These are phyloP conservation scores for Drosophila lini DNA, from an alignment of 1,140 invertebrate species.

Conservation along the genomic window DNA sequence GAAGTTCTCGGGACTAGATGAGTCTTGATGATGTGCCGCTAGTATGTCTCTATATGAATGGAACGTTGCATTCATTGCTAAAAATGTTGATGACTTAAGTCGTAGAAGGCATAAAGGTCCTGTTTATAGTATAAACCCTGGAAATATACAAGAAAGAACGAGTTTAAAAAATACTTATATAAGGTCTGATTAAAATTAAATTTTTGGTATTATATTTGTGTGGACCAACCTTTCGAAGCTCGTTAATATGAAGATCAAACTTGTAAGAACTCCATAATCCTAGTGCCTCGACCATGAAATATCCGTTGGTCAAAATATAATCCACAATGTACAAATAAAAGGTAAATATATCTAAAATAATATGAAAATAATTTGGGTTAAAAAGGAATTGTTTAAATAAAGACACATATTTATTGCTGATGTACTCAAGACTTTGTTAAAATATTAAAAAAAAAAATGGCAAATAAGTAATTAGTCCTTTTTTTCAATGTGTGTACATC, in stretches of 20 bases:
- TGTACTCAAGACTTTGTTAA: too few species aligned
- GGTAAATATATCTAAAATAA: slow-evolving; percentile 26
- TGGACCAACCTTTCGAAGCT: slow-evolving; percentile 15
- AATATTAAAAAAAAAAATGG: background rate
- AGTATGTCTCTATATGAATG: slow-evolving; percentile 89
- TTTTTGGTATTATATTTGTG: background rate
- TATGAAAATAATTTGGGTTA: background rate
- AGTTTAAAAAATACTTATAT: background rate
- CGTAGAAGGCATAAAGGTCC: slow-evolving; percentile 71
- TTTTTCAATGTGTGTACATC: background rate
- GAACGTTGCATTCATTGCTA: slow-evolving; percentile 90
- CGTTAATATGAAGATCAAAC: slow-evolving; percentile 8
- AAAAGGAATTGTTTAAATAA: background rate
- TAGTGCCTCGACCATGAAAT: slow-evolving; percentile 19
- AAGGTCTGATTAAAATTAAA: background rate
- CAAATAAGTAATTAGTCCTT: background rate
- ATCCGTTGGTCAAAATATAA: slow-evolving; percentile 16
- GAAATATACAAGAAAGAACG: background rate
- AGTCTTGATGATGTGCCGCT: slow-evolving; percentile 87
- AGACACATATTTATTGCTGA: too few species aligned
- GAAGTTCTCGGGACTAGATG: slow-evolving; percentile 86
- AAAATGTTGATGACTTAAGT: slow-evolving; percentile 63
- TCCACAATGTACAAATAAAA: background rate
- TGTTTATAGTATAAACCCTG: slow-evolving; percentile 52
- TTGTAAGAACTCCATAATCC: slow-evolving; percentile 31